These are phyloP conservation scores for Elysia chlorotica DNA, from an alignment of 1,140 invertebrate genomes.

Conservation along the genomic window DNA sequence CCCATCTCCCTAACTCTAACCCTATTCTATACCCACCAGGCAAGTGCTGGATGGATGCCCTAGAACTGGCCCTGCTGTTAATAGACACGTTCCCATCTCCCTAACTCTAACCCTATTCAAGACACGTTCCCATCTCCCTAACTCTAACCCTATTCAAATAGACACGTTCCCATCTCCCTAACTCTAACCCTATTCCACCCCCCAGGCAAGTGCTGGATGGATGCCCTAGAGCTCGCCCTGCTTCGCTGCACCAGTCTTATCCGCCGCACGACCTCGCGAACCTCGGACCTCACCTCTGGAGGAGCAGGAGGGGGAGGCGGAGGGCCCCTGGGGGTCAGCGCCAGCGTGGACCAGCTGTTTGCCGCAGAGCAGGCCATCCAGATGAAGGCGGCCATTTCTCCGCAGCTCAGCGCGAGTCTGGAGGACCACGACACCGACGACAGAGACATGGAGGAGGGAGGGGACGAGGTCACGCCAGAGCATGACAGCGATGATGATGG, in stretches of 20 bases:
- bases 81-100: no score
- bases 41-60: no score
- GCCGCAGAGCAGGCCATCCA: not conserved
- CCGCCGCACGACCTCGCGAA: conserved; percentile 68
- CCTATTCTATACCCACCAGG: conserved; percentile 90
- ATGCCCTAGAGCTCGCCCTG: conserved; percentile 88
- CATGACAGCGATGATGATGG: conserved; percentile 27
- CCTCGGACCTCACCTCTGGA: conserved; percentile 19
- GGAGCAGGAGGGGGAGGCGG: no score
- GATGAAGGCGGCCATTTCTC: not conserved
- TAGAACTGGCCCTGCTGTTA: no score
- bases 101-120: no score
- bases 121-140: no score
- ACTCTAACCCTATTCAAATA: no score
- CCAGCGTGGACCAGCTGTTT: no score
- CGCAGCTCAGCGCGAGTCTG: not conserved
- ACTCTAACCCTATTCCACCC: no score
- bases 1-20: no score
- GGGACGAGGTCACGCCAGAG: conserved; percentile 28
- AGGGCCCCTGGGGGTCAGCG: no score
- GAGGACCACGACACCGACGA: conserved; percentile 1
- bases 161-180: no score
- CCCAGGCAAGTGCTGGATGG: conserved; percentile 93
- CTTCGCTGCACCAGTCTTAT: conserved; percentile 79
- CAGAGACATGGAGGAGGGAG: conserved; percentile 25